Percentiles rank a stretch among this genome's conserved stretches.
These are phyloP conservation scores for Hexactinellida sp. DNA, from an alignment of 37 sponge, comb jelly and placozoan species.

Conservation along the genomic window DNA sequence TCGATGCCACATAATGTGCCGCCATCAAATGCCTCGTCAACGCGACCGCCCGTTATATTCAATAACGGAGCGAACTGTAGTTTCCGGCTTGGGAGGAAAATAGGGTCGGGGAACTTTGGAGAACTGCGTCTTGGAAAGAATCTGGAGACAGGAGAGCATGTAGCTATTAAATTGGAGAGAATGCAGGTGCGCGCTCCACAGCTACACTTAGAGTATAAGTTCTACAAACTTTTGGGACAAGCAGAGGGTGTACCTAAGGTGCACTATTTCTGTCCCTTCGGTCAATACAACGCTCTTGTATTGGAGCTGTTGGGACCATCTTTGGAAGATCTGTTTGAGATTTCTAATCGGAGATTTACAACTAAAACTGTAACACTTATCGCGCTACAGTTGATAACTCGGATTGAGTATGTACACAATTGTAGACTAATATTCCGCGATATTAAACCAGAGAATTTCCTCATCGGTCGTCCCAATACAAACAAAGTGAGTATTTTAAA, in stretches of 20 bases:
- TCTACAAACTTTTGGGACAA: constrained; percentile 86
- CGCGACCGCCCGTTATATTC: neutral
- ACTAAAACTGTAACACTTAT: constrained; percentile 92
- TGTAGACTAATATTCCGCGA: constrained; percentile 94
- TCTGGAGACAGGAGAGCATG: constrained; percentile 97
- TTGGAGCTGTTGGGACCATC: constrained; percentile 92
- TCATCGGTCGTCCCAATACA: constrained; percentile 67
- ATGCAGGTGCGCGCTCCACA: constrained; percentile 97
- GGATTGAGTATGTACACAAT: constrained; percentile 92
- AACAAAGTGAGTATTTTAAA: constrained; percentile 65
- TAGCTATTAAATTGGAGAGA: constrained; percentile 81
- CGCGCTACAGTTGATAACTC: constrained; percentile 60
- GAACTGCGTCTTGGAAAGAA: constrained; percentile 94
- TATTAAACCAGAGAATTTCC: constrained; percentile 97
- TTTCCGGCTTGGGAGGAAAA: constrained; percentile 91
- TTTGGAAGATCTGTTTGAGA: constrained; percentile 96
- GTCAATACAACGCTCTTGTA: constrained; percentile 99
- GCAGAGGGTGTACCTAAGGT: constrained; percentile 87
- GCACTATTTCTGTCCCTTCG: constrained; percentile 96
- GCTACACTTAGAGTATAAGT: constrained; percentile 91
- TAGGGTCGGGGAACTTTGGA: constrained; percentile 98
- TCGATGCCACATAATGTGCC: neutral
- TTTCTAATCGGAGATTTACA: constrained; percentile 87
- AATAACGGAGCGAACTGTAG: neutral
- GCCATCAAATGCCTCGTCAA: neutral